phyloP scores from a whole-genome alignment of 1,140 invertebrate genomes.

The Helicoverpa zea region DNA sequence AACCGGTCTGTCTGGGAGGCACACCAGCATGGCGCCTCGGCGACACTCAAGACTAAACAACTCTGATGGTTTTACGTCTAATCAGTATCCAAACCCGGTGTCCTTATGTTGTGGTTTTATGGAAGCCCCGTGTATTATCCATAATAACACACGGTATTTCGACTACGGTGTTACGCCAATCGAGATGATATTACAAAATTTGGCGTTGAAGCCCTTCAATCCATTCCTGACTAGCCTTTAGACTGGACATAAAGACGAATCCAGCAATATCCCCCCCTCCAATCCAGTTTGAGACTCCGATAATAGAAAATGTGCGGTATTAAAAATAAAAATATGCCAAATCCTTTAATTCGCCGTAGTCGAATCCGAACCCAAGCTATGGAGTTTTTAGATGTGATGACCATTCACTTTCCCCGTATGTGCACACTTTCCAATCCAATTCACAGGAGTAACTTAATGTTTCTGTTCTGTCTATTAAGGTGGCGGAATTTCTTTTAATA shows the following conservation, averaged over 20 bases:
- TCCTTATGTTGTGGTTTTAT: constrained; percentile 47
- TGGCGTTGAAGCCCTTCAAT: constrained; percentile 8
- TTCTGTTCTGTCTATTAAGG: constrained; percentile 80
- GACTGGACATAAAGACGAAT: constrained; percentile 13
- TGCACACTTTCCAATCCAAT: constrained; percentile 65
- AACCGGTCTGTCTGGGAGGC: constrained; percentile 86
- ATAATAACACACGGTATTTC: constrained; percentile 33
- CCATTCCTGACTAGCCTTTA: background rate
- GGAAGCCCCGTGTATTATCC: constrained; percentile 10
- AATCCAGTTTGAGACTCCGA: constrained; percentile 19
- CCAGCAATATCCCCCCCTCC: constrained; percentile 15
- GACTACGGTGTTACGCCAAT: constrained; percentile 34
- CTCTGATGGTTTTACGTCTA: constrained; percentile 73
- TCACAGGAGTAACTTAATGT: constrained; percentile 62
- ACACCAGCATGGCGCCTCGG: constrained; percentile 84
- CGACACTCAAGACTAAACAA: constrained; percentile 75
- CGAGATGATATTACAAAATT: background rate
- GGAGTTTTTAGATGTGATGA: constrained; percentile 44
- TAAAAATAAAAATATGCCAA: background rate
- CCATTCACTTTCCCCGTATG: constrained; percentile 62
- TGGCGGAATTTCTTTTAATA: constrained; percentile 82
- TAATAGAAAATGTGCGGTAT: background rate
- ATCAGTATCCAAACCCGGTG: constrained; percentile 65
- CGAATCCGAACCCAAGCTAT: constrained; percentile 28
- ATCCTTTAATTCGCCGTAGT: constrained; percentile 34